These are phyloP conservation scores for Ameiurus melas DNA, from an alignment of 2,113 vertebrate genomes.

Conservation along the genomic window DNA sequence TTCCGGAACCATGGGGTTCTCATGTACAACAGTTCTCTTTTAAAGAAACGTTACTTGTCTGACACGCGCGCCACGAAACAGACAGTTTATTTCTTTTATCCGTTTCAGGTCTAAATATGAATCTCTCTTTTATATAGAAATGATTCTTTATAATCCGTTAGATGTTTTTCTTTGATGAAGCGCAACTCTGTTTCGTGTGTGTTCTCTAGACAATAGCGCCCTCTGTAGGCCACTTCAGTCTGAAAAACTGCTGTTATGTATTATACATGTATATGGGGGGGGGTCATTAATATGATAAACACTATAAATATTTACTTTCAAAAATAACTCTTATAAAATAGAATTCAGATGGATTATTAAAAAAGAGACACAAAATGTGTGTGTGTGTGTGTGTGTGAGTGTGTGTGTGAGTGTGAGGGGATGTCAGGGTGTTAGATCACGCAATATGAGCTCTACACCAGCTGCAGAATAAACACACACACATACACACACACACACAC, in stretches of 20 bases:
- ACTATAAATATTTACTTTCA: not conserved
- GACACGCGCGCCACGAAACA: not conserved
- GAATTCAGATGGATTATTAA: no score
- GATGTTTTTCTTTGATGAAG: not conserved
- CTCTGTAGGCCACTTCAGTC: not conserved
- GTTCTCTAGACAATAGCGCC: not conserved
- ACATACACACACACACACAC: conserved; percentile 14
- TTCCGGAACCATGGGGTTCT: not conserved
- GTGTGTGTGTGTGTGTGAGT: conserved; percentile 7
- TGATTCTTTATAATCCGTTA: not conserved
- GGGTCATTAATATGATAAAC: not conserved
- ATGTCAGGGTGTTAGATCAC: conserved; percentile 21
- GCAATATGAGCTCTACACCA: conserved; percentile 14
- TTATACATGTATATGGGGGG: no score
- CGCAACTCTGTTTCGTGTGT: not conserved
- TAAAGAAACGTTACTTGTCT: not conserved
- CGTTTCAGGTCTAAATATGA: not conserved
- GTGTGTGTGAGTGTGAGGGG: not conserved
- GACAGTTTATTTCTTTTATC: no score
- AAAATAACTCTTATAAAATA: no score
- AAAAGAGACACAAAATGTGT: no score
- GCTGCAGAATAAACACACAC: conserved; percentile 7
- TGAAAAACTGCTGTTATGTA: not conserved
- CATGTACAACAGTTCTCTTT: not conserved
- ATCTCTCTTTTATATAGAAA: not conserved